Percentiles rank a stretch among this genome's conserved stretches.
Evolutionary conservation across 2,113 vertebrate species (phyloP).

Genomic region (Crypturellus undulatus): DNA sequence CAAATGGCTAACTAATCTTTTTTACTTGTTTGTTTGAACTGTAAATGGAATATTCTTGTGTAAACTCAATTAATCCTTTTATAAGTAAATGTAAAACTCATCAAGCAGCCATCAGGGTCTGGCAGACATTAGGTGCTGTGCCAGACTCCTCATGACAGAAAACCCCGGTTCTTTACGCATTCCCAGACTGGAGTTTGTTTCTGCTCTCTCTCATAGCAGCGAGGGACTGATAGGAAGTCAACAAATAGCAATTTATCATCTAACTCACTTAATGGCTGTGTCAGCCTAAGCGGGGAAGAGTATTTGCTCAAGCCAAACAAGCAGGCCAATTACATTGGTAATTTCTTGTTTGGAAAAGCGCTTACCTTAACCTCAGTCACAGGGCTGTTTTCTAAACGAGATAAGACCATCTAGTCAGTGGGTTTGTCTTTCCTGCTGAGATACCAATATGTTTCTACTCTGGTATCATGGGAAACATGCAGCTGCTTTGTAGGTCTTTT

Average conservation of each 20-base stretch:
- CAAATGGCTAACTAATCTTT: background rate
- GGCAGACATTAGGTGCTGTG: background rate
- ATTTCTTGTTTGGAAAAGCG: constrained; percentile 22
- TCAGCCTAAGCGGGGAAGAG: rapidly evolving
- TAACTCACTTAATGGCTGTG: background rate
- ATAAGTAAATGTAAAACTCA: background rate
- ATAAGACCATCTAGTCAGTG: background rate
- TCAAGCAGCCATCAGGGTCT: background rate
- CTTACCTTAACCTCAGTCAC: background rate
- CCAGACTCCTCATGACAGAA: background rate
- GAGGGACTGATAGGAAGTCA: background rate
- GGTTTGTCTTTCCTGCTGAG: background rate
- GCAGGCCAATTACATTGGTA: background rate
- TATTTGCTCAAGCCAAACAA: constrained; percentile 23
- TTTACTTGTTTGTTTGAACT: constrained; percentile 21
- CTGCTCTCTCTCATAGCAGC: constrained; percentile 30
- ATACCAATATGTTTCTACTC: background rate
- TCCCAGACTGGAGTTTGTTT: constrained; percentile 7
- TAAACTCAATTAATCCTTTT: background rate
- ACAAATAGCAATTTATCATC: constrained; percentile 22
- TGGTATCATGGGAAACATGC: background rate
- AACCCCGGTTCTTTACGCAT: background rate
- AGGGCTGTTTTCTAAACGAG: background rate
- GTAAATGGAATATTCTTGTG: background rate
- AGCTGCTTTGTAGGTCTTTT: background rate